phyloP scores from a whole-genome alignment of 2,113 vertebrate genomes.

The Mesitornis unicolor region DNA sequence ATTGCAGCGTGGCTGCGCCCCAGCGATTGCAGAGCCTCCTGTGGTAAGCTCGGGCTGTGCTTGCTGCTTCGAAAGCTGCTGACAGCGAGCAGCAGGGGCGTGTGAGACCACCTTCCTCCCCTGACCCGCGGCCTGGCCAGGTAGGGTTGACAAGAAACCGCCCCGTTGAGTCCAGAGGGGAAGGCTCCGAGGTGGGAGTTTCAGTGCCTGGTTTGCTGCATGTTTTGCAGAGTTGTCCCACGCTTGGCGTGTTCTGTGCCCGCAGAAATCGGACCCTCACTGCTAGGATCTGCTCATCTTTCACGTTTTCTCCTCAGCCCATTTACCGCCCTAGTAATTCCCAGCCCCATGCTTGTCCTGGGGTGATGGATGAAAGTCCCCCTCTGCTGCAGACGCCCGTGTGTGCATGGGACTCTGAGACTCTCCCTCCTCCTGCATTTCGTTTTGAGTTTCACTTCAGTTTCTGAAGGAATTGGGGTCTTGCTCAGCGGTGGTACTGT shows the following conservation, averaged over 20 bases:
- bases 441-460: not conserved
- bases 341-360: rapidly evolving
- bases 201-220: not conserved
- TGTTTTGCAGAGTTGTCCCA: not conserved
- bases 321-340: rapidly evolving
- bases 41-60: not conserved
- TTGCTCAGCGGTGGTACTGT: rapidly evolving
- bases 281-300: not conserved
- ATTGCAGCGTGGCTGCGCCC: not conserved
- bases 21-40: not conserved
- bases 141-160: not conserved
- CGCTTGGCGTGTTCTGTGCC: rapidly evolving
- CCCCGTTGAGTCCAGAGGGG: rapidly evolving
- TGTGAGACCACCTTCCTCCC: not conserved
- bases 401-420: not conserved
- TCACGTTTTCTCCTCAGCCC: rapidly evolving
- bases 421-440: rapidly evolving
- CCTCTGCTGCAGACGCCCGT: not conserved
- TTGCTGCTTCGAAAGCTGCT: rapidly evolving
- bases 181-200: not conserved
- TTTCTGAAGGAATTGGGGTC: not conserved
- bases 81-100: not conserved
- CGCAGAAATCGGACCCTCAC: rapidly evolving
- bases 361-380: not conserved
- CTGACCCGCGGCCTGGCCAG: rapidly evolving